Conservation (phyloP, 2,113 vertebrate genomes). For the Aplodontia rufa region DNA sequence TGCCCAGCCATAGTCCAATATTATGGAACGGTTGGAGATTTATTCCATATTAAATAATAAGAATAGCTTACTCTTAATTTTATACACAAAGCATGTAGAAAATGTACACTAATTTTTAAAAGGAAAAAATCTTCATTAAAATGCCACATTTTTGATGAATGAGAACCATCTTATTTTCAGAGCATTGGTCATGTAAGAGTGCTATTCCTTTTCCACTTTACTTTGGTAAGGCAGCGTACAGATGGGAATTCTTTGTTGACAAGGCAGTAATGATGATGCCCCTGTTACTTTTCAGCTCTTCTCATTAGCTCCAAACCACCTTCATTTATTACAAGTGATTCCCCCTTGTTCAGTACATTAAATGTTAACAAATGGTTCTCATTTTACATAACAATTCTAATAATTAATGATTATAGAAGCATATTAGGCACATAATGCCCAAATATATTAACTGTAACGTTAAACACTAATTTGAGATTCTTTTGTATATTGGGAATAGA, state of each 20-base stretch:
- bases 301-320: slow-evolving; percentile 44
- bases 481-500: slow-evolving; percentile 37
- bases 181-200: neutral
- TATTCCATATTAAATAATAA: slow-evolving; percentile 30
- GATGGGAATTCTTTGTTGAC: neutral
- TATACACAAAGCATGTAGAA: neutral
- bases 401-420: slow-evolving; percentile 51
- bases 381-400: slow-evolving; percentile 61
- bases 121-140: neutral
- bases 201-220: neutral
- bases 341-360: slow-evolving; percentile 21
- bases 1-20: neutral
- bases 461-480: slow-evolving; percentile 48
- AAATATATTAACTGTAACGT: slow-evolving; percentile 50
- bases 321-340: slow-evolving; percentile 48
- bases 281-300: neutral
- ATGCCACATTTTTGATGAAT: neutral
- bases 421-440: slow-evolving; percentile 40
- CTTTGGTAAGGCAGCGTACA: neutral
- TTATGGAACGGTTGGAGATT: neutral
- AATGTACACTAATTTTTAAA: neutral
- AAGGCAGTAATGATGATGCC: neutral
- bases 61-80: neutral
- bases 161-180: neutral
- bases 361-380: slow-evolving; percentile 59